Conservation (phyloP, 2,888 invertebrate genomes). For the Melangyna quadrimaculata region DNA sequence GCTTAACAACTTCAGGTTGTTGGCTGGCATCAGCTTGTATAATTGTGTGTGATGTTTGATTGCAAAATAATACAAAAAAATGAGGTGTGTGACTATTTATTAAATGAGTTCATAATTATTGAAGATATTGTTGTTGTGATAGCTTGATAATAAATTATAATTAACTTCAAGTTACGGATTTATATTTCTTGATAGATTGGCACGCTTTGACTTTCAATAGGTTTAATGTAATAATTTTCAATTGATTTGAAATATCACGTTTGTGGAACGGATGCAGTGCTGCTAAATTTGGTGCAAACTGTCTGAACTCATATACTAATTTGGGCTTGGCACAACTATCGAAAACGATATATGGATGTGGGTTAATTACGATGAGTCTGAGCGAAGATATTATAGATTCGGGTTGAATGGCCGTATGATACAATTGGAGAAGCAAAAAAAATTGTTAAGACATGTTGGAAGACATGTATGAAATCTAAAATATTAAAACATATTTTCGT, state of each 20-base stretch:
- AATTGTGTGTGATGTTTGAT: slow-evolving; percentile 2
- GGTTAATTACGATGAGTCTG: slow-evolving; percentile 1
- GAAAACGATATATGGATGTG: background rate
- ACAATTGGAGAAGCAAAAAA: background rate
- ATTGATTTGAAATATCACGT: slow-evolving; percentile 27
- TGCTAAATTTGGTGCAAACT: slow-evolving; percentile 34
- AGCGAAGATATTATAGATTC: background rate
- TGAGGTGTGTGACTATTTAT: slow-evolving; percentile 20
- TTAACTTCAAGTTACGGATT: slow-evolving; percentile 21
- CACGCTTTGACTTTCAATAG: slow-evolving; percentile 23
- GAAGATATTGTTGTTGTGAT: background rate
- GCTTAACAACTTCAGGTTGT: background rate
- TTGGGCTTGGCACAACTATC: background rate
- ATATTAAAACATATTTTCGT: too few relatives aligned
- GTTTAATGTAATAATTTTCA: too few relatives aligned
- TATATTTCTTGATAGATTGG: slow-evolving; percentile 10
- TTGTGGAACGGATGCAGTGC: slow-evolving; percentile 5
- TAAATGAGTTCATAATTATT: slow-evolving; percentile 13
- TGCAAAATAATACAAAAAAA: slow-evolving; percentile 7
- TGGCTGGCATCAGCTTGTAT: background rate
- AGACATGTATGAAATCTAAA: too few relatives aligned
- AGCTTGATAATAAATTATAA: background rate
- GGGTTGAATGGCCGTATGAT: background rate
- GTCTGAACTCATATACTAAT: background rate
- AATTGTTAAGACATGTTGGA: too few relatives aligned